Evolutionary conservation across 2,113 vertebrate genomes (phyloP).

Genomic region (Gobius niger): DNA sequence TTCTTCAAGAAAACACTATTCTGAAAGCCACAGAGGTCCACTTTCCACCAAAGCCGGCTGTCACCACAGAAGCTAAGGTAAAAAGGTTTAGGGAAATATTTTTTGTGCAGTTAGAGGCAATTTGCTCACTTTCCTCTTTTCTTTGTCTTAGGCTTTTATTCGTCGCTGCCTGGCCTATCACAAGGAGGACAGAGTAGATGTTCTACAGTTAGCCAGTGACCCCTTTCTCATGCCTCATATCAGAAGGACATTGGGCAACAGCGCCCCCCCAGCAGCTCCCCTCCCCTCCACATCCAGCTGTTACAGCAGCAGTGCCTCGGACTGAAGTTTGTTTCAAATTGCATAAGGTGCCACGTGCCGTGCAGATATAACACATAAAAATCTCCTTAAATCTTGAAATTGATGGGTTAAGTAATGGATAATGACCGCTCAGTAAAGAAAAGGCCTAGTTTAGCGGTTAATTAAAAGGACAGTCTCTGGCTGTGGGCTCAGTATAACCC

Average conservation of each 20-base stretch:
- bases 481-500: slow-evolving; percentile 60
- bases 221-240: slow-evolving; percentile 92
- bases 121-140: neutral
- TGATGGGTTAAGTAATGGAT: slow-evolving; percentile 29
- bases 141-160: slow-evolving; percentile 84
- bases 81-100: neutral
- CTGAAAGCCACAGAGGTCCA: slow-evolving; percentile 96
- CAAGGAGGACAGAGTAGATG: slow-evolving; percentile 93
- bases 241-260: slow-evolving; percentile 87
- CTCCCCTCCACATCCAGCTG: slow-evolving; percentile 87
- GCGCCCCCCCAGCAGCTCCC: slow-evolving; percentile 78
- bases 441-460: slow-evolving; percentile 29
- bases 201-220: slow-evolving; percentile 91
- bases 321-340: slow-evolving; percentile 71
- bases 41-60: slow-evolving; percentile 93
- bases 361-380: slow-evolving; percentile 17
- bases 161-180: slow-evolving; percentile 92
- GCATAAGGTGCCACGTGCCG: slow-evolving; percentile 14
- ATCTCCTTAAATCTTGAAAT: slow-evolving; percentile 27
- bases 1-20: slow-evolving; percentile 95
- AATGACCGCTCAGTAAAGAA: slow-evolving; percentile 1
- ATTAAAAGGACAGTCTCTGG: slow-evolving; percentile 39
- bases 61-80: slow-evolving; percentile 94
- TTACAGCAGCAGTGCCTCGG: slow-evolving; percentile 90
- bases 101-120: neutral